phyloP scores from a whole-genome alignment of 2,797 vertebrate genomes.

The Enteromius trimaculatus region DNA sequence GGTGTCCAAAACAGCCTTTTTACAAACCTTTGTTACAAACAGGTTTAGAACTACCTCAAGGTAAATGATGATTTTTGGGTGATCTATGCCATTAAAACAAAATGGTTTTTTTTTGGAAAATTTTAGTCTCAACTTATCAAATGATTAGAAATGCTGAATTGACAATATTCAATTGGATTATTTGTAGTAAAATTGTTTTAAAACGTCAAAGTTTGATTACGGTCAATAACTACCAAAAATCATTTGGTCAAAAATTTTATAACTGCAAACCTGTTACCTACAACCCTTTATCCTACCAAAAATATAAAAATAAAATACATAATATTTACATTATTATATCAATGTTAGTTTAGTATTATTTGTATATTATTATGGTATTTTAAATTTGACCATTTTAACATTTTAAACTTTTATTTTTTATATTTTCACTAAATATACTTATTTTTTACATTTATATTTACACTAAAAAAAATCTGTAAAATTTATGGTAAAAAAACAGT shows the following conservation, averaged over 20 bases:
- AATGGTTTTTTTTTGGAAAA: too few species aligned
- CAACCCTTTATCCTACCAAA: not conserved
- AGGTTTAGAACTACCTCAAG: too few species aligned
- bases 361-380: not conserved
- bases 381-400: not conserved
- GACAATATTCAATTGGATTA: not conserved
- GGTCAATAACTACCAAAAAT: not conserved
- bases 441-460: not conserved
- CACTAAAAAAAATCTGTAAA: too few species aligned
- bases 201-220: not conserved
- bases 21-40: too few species aligned
- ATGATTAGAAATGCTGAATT: not conserved
- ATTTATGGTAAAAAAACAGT: too few species aligned
- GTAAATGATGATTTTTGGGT: too few species aligned
- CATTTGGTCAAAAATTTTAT: not conserved
- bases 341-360: not conserved
- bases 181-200: not conserved
- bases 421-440: not conserved
- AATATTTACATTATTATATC: not conserved
- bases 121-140: not conserved
- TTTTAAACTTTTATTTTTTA: not conserved
- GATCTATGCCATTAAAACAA: not conserved
- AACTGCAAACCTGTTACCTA: not conserved
- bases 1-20: too few species aligned
- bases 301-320: not conserved